Evolutionary conservation across 1,140 invertebrate genomes (phyloP), one percentile per base, ranked within the genome.

Genomic region (Ostrea edulis): DNA sequence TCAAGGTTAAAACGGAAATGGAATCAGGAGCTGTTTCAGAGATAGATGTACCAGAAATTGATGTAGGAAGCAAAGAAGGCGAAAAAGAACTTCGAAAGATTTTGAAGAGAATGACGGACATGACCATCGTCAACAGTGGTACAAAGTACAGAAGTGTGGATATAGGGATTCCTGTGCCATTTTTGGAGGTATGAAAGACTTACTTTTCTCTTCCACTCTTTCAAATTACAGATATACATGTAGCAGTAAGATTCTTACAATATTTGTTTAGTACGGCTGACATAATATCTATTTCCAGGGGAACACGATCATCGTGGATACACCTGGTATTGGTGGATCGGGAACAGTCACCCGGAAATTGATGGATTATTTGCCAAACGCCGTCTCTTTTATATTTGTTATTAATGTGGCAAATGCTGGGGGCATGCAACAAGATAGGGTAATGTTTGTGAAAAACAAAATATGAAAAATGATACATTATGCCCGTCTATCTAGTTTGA

Each of bases 361-460:
- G 22, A 71, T 71, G 65, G 65, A 71, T 8, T 71, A 71, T 22
- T 9, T 71, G 8, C 65, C 65, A 25, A 71, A 71, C 29, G 65
- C 65, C 22, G 65, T 71, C 11, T 71, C 65, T 11, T 71, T 71
- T 71, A 71, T 71, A 12, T 71, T 71, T 25, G 65, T 71, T 25
- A 22, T 71, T 3, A 22, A 71, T 29, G 65, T 71, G 11, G n/a
- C 25, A 35, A 71, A 22, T 22, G 65, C 65, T 25, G 65, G 65
- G 8, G 65, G 65, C 0, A 71, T 71, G 65, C 65, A 71, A 0
- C 22, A 35, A 8, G 65, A 71, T 11, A 71, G 25, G 65, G 65
- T 25, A 71, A 20, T n/a, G 0, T 29, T 29, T 71, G 22, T 71
- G 9, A 65, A 71, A 71, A 71, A 22, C 25, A n/a, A n/a, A n/a